Evolutionary conservation across 2,888 invertebrate genomes (phyloP).

Genomic region (Lithophane ornitopus): DNA sequence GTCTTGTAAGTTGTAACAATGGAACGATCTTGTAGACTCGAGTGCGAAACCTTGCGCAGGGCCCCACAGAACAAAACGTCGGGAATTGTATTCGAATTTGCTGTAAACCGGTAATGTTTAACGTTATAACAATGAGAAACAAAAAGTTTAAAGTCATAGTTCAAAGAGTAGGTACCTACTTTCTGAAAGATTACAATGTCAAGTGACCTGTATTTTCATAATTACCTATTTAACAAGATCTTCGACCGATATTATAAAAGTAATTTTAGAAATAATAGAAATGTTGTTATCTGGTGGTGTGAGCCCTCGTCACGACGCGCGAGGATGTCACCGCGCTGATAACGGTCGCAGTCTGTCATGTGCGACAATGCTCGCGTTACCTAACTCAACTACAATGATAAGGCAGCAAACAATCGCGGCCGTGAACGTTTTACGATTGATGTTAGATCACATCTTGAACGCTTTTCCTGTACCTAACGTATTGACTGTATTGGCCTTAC

Average conservation of each 20-base stretch:
- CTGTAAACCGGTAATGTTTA: conserved; percentile 35
- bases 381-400: conserved; percentile 75
- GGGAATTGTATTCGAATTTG: conserved; percentile 44
- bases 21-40: conserved; percentile 32
- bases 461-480: conserved; percentile 34
- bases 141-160: conserved; percentile 44
- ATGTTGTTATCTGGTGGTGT: conserved; percentile 68
- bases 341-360: conserved; percentile 73
- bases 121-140: conserved; percentile 38
- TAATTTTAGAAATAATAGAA: conserved; percentile 68
- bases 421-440: conserved; percentile 61
- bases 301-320: conserved; percentile 80
- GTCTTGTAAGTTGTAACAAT: conserved; percentile 52
- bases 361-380: conserved; percentile 74
- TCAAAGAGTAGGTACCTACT: conserved; percentile 12
- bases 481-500: conserved; percentile 9
- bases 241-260: conserved; percentile 52
- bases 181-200: conserved; percentile 35
- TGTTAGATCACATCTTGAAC: conserved; percentile 68
- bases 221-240: conserved; percentile 50
- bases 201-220: conserved; percentile 19
- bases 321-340: conserved; percentile 77
- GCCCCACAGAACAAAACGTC: conserved; percentile 39
- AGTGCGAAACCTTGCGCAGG: conserved; percentile 34
- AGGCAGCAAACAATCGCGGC: conserved; percentile 59